phyloP scores from a whole-genome alignment of 2,888 invertebrate species.

The Parnassius apollo region DNA sequence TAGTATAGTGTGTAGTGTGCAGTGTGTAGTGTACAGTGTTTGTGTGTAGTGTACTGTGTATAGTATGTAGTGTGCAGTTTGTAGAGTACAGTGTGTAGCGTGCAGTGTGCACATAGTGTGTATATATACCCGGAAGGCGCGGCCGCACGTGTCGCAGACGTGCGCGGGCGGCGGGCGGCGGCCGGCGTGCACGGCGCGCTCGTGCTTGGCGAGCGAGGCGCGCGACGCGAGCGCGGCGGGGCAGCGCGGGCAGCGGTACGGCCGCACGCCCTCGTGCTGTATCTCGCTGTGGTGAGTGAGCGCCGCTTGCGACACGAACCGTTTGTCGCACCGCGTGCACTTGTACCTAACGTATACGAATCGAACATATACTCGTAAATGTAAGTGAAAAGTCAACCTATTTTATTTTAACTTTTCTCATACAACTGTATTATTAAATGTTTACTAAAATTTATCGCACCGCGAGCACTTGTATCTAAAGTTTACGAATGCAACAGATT shows the following conservation, averaged over 20 bases:
- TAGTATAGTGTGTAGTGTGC: too few relatives aligned
- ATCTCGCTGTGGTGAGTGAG: conserved; percentile 49
- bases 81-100: too few relatives aligned
- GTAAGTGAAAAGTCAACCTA: too few relatives aligned
- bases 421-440: too few relatives aligned
- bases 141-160: conserved; percentile 67
- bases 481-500: too few relatives aligned
- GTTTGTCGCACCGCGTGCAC: conserved; percentile 54
- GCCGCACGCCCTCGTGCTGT: conserved; percentile 64
- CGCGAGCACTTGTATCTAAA: too few relatives aligned
- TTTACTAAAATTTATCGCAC: too few relatives aligned
- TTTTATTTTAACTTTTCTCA: too few relatives aligned
- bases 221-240: conserved; percentile 62
- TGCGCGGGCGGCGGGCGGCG: conserved; percentile 45
- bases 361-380: too few relatives aligned
- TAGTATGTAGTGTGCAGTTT: too few relatives aligned
- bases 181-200: conserved; percentile 49
- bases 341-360: conserved; percentile 39
- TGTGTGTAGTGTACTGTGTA: too few relatives aligned
- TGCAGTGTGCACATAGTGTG: conserved; percentile 17
- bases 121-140: conserved; percentile 56
- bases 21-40: too few relatives aligned
- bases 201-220: conserved; percentile 56
- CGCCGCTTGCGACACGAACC: conserved; percentile 42
- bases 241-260: conserved; percentile 61